phyloP scores from a whole-genome alignment of 2,797 vertebrate species.

The Centroberyx gerrardi region DNA sequence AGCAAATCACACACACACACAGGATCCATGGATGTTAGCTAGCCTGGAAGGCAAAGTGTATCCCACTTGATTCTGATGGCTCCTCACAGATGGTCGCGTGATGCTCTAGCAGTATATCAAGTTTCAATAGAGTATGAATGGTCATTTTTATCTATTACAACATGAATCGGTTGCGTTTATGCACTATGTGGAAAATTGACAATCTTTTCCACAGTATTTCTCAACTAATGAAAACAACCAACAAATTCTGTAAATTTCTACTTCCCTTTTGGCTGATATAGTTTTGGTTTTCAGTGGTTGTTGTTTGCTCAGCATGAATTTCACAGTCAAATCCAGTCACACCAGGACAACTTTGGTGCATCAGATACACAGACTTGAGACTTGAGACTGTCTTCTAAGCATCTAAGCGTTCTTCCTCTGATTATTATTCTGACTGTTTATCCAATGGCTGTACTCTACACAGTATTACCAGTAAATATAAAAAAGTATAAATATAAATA shows the following conservation, averaged over 20 bases:
- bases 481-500: constrained; percentile 60
- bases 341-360: constrained; percentile 1
- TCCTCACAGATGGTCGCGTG: constrained; percentile 81
- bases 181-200: not conserved
- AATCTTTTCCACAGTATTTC: constrained; percentile 19
- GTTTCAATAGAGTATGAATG: constrained; percentile 69
- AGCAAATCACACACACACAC: constrained; percentile 44
- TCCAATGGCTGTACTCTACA: not conserved
- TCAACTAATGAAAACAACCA: constrained; percentile 27
- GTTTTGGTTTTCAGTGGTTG: not conserved
- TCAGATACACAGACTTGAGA: constrained; percentile 1
- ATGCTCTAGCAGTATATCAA: constrained; percentile 72
- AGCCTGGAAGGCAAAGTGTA: constrained; percentile 80
- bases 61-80: constrained; percentile 71
- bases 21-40: constrained; percentile 67
- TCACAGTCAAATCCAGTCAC: not conserved
- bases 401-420: not conserved
- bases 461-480: constrained; percentile 31
- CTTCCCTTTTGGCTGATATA: not conserved
- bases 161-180: constrained; percentile 32
- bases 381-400: not conserved
- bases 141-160: constrained; percentile 52
- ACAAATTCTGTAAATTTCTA: constrained; percentile 12
- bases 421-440: not conserved
- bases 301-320: not conserved